Evolutionary conservation across 2,113 vertebrate species (phyloP).

Genomic region (Nerophis ophidion): DNA sequence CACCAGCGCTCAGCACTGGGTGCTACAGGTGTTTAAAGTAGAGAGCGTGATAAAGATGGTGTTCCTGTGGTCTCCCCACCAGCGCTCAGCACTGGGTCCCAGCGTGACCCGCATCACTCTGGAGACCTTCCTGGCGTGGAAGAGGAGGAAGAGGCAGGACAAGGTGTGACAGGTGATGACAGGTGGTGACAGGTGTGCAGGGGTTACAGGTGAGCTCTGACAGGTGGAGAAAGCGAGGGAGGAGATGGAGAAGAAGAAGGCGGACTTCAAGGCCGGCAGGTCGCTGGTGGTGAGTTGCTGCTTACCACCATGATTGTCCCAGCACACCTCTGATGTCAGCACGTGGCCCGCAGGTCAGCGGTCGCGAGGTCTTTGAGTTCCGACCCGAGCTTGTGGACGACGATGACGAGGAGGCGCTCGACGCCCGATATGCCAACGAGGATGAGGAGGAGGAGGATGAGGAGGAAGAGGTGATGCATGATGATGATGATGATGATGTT

Average conservation of each 20-base stretch:
- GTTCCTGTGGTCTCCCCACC: no score
- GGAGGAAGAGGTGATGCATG: background rate
- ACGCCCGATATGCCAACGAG: conserved; percentile 72
- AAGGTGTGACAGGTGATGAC: conserved; percentile 58
- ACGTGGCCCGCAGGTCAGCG: conserved; percentile 78
- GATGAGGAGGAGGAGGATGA: conserved; percentile 57
- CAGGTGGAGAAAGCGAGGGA: conserved; percentile 79
- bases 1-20: no score
- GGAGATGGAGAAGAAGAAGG: conserved; percentile 95
- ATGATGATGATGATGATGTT: no score
- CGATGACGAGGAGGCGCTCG: conserved; percentile 91
- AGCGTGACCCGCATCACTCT: conserved; percentile 96
- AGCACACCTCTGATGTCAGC: no score
- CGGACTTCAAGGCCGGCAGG: conserved; percentile 94
- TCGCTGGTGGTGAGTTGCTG: conserved; percentile 79
- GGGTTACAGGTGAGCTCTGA: background rate
- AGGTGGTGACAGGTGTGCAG: no score
- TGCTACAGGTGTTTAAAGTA: no score
- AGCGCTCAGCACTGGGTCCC: conserved; percentile 87
- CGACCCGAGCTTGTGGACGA: conserved; percentile 89
- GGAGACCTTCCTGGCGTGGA: conserved; percentile 97
- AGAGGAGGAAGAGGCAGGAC: conserved; percentile 97
- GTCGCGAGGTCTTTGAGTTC: conserved; percentile 96
- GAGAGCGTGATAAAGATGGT: no score
- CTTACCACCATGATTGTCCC: no score